Percentiles rank a stretch among this genome's conserved stretches.
phyloP scores from a whole-genome alignment of 2,797 vertebrate species.

The Pristis pectinata region DNA sequence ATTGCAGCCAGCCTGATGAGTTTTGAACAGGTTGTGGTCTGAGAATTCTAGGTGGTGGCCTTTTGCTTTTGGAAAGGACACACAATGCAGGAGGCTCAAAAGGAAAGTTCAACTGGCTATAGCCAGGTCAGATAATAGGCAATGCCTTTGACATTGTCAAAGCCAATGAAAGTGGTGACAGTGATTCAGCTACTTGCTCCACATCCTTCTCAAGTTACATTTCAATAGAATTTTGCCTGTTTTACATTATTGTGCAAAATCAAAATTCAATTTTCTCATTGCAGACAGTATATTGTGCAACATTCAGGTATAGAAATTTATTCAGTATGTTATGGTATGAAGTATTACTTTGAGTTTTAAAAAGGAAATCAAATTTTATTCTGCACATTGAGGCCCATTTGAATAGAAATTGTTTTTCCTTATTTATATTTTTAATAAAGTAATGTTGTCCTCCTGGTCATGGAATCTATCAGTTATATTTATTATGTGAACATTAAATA shows the following conservation, averaged over 20 bases:
- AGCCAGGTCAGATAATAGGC: no score
- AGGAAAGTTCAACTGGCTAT: no score
- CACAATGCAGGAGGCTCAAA: no score
- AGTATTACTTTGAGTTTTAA: background rate
- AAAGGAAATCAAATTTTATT: background rate
- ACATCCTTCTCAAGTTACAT: no score
- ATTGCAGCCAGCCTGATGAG: no score
- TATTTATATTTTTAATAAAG: background rate
- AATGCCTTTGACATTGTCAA: no score
- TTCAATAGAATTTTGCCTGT: background rate
- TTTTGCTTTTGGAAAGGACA: no score
- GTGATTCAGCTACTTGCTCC: no score
- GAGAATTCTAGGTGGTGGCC: no score
- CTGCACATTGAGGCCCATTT: background rate
- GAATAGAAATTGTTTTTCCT: background rate
- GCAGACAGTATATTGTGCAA: background rate
- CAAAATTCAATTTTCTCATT: background rate
- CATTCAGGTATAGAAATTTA: background rate
- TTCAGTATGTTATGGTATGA: background rate
- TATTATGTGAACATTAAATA: background rate
- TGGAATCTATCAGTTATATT: background rate
- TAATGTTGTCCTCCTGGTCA: background rate
- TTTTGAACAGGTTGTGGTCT: no score
- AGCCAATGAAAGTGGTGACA: no score
- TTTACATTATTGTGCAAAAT: background rate